Evolutionary conservation across 2,113 vertebrate species (phyloP).

Genomic region (Redunca redunca): DNA sequence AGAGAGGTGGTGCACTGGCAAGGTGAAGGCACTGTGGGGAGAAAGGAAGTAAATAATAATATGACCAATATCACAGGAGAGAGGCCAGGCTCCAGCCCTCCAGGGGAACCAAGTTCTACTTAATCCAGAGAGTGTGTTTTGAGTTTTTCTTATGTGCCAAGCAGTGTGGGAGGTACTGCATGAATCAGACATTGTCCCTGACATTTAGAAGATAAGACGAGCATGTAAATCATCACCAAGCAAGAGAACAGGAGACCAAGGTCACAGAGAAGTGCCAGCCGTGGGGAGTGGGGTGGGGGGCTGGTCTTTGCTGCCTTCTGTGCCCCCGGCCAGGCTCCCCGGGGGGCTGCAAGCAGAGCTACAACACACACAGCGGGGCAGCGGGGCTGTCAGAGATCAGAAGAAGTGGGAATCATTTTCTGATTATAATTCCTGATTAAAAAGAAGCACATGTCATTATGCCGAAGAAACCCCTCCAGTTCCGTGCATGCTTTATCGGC

Average conservation of each 20-base stretch:
- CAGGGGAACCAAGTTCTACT: neutral
- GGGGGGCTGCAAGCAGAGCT: accelerated
- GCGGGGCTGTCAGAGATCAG: neutral
- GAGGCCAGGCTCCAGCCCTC: neutral
- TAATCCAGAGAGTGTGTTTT: neutral
- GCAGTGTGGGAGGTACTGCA: constrained; percentile 12
- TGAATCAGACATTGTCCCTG: constrained; percentile 69
- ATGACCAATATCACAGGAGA: accelerated
- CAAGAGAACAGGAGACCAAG: neutral
- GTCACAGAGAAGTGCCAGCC: neutral
- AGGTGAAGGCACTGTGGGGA: accelerated
- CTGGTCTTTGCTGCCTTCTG: accelerated
- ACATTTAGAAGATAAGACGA: constrained; percentile 59
- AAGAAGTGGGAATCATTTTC: neutral
- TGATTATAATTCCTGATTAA: neutral
- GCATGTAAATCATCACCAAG: neutral
- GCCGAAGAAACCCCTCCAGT: neutral
- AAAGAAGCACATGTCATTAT: neutral
- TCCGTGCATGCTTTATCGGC: neutral
- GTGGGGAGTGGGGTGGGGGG: accelerated
- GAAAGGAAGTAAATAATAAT: neutral
- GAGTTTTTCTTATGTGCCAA: neutral
- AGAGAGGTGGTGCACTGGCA: neutral
- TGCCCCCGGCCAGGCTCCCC: neutral
- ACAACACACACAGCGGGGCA: accelerated